Evolutionary conservation across 2,888 invertebrate species (phyloP).

Genomic region (Scaptomyza polygonia): DNA sequence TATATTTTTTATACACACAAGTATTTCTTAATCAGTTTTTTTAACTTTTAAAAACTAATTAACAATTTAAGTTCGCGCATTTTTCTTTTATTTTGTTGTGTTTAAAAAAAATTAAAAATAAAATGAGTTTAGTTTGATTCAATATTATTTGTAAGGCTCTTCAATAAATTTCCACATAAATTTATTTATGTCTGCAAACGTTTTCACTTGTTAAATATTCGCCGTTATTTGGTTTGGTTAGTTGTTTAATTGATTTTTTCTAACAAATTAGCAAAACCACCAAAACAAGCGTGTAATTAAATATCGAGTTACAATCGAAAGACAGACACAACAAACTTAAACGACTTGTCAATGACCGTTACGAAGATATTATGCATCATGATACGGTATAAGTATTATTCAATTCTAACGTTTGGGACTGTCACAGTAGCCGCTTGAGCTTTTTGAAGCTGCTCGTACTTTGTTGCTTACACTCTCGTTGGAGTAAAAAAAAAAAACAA

Average conservation of each 20-base stretch:
- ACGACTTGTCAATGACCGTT: constrained; percentile 23
- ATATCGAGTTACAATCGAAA: constrained; percentile 59
- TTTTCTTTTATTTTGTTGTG: constrained; percentile 22
- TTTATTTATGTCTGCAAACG: constrained; percentile 22
- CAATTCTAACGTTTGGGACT: constrained; percentile 1
- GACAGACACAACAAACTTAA: constrained; percentile 19
- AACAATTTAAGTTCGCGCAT: neutral
- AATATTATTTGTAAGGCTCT: neutral
- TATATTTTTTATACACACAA: constrained; percentile 33
- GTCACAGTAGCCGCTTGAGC: constrained; percentile 10
- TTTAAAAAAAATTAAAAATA: neutral
- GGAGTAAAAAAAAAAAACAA: neutral
- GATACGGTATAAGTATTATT: neutral
- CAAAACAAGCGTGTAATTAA: constrained; percentile 40
- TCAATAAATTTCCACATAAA: constrained; percentile 1
- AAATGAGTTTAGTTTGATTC: neutral
- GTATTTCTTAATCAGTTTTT: constrained; percentile 18
- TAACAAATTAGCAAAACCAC: constrained; percentile 21
- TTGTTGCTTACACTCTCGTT: constrained; percentile 9
- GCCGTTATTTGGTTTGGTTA: neutral
- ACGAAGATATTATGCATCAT: constrained; percentile 5
- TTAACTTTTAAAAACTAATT: too few species aligned
- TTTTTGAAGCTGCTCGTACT: constrained; percentile 2
- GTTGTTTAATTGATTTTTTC: constrained; percentile 6
- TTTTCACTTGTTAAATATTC: constrained; percentile 18